phyloP scores from a whole-genome alignment of 2,113 vertebrate genomes.

The Pluvianellus socialis region DNA sequence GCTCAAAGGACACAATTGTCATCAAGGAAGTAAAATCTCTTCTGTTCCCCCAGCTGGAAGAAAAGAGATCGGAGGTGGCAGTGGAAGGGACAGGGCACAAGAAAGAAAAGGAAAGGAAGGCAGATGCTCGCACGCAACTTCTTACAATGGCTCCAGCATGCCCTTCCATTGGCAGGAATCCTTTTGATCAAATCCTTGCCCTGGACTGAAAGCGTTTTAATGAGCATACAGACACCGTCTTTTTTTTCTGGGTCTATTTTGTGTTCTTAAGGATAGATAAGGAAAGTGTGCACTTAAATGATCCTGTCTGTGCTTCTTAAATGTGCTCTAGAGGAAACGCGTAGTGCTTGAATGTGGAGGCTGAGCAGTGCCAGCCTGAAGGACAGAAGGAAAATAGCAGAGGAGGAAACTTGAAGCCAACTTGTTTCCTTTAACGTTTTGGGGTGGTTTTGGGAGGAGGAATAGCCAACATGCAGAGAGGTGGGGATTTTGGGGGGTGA shows the following conservation, averaged over 20 bases:
- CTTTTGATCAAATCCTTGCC: constrained; percentile 72
- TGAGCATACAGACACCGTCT: constrained; percentile 59
- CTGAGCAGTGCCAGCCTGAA: constrained; percentile 31
- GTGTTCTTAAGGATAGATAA: constrained; percentile 68
- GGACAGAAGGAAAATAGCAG: constrained; percentile 17
- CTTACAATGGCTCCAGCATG: constrained; percentile 67
- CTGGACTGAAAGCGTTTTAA: constrained; percentile 66
- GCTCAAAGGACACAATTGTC: constrained; percentile 65
- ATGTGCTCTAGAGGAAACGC: neutral
- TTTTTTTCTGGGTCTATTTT: constrained; percentile 55
- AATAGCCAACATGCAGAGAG: neutral
- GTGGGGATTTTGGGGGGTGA: neutral
- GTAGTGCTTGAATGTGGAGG: constrained; percentile 4
- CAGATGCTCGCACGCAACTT: constrained; percentile 42
- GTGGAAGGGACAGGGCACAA: constrained; percentile 71
- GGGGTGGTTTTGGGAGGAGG: neutral
- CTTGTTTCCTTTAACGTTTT: neutral
- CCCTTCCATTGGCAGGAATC: constrained; percentile 67
- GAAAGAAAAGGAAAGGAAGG: constrained; percentile 65
- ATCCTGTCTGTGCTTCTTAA: constrained; percentile 17
- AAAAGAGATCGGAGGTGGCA: constrained; percentile 62
- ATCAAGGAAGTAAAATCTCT: constrained; percentile 68
- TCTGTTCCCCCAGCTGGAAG: constrained; percentile 64
- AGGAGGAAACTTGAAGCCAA: constrained; percentile 1
- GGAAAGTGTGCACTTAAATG: constrained; percentile 65